Percentiles rank a stretch among this genome's conserved stretches.
Evolutionary conservation across 2,113 vertebrate genomes (phyloP).

Genomic region (Pelecanoides urinatrix): DNA sequence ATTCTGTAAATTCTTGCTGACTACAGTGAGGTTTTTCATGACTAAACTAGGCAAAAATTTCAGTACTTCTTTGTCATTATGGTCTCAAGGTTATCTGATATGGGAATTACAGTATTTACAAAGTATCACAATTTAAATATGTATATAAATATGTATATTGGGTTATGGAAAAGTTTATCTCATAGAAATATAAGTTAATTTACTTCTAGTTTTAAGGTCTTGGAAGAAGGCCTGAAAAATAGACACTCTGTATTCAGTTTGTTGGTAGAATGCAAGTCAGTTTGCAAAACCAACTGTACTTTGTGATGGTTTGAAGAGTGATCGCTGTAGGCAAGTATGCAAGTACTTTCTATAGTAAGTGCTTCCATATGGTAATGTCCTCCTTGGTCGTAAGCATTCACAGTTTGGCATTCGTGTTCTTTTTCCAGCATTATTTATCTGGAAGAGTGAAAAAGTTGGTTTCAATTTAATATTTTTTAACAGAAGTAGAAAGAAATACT

Average conservation of each 20-base stretch:
- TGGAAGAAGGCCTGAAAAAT: not conserved
- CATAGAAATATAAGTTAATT: not conserved
- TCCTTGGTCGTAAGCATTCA: not conserved
- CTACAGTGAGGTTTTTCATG: not conserved
- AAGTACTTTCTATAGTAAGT: not conserved
- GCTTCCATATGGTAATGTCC: not conserved
- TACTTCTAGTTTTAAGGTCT: not conserved
- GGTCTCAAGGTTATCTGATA: not conserved
- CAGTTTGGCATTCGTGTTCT: not conserved
- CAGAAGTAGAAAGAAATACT: not conserved
- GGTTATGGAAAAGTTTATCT: not conserved
- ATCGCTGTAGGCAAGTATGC: not conserved
- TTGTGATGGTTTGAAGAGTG: not conserved
- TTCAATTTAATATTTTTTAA: not conserved
- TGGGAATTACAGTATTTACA: not conserved
- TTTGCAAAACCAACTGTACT: not conserved
- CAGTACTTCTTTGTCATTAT: not conserved
- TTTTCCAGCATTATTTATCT: not conserved
- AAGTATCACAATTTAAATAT: not conserved
- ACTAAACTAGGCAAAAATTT: not conserved
- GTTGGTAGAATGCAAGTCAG: not conserved
- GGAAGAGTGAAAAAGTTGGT: not conserved
- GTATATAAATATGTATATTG: not conserved
- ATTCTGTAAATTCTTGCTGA: not conserved
- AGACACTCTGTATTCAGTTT: not conserved